A percentile compares a stretch with the other conserved stretches of the same genome.
phyloP scores from a whole-genome alignment of 2,113 vertebrate genomes.

The Myrmophylax atrothorax region DNA sequence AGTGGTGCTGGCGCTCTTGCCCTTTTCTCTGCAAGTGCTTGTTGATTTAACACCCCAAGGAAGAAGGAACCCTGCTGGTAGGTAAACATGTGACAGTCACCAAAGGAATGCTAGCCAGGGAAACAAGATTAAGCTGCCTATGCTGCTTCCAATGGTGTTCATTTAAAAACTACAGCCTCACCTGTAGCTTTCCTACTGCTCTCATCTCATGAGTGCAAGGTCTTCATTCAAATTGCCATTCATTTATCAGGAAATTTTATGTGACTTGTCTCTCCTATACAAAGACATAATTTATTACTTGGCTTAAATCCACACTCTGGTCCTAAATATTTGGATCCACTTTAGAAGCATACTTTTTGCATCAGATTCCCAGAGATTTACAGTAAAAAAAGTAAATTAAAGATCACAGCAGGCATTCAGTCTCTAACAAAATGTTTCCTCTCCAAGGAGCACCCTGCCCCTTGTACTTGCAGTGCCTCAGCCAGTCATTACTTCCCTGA shows the following conservation, averaged over 20 bases:
- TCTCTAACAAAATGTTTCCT: neutral
- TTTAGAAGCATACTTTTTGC: neutral
- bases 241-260: neutral
- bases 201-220: neutral
- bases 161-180: neutral
- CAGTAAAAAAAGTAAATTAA: neutral
- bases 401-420: neutral
- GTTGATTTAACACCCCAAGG: conserved; percentile 16
- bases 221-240: neutral
- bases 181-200: neutral
- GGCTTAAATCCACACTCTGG: neutral
- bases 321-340: conserved; percentile 20
- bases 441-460: neutral
- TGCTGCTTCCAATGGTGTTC: neutral
- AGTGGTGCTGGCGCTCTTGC: neutral
- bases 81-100: conserved; percentile 52
- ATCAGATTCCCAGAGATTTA: neutral
- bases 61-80: conserved; percentile 16
- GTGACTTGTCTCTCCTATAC: neutral
- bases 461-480: neutral
- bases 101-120: conserved; percentile 66
- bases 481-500: neutral
- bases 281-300: neutral
- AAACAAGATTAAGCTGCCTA: conserved; percentile 41
- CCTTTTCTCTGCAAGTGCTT: neutral